Evolutionary conservation across 2,113 vertebrate species (phyloP).

Genomic region (Romanogobio albipinnatus): DNA sequence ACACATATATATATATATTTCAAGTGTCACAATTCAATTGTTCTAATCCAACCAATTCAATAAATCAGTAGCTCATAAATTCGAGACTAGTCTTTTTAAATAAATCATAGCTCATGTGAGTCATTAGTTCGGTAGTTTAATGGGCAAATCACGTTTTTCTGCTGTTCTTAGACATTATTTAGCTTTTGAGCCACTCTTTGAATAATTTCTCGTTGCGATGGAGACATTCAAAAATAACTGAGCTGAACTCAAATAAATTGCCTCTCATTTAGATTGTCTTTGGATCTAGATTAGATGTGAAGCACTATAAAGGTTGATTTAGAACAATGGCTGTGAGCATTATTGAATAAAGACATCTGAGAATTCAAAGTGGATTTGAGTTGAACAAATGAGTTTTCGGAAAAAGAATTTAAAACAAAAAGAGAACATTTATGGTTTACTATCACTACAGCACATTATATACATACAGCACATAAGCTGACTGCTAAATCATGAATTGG

Average conservation of each 20-base stretch:
- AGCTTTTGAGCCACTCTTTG: neutral
- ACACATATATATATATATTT: too few relatives aligned
- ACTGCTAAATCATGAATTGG: neutral
- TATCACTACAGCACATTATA: neutral
- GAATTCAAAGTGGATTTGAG: conserved; percentile 16
- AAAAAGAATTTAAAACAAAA: conserved; percentile 4
- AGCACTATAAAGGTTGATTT: neutral
- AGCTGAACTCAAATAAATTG: neutral
- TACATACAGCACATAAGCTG: neutral
- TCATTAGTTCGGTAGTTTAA: neutral
- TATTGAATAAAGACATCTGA: conserved; percentile 3
- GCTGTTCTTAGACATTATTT: neutral
- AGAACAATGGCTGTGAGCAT: conserved; percentile 18
- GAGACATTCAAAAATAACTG: neutral
- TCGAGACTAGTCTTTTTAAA: neutral
- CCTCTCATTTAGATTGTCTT: conserved; percentile 16
- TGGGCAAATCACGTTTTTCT: neutral
- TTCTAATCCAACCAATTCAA: neutral
- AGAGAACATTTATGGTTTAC: neutral
- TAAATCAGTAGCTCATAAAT: neutral
- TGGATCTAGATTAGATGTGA: conserved; percentile 16
- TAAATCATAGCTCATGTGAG: neutral
- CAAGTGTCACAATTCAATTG: too few relatives aligned
- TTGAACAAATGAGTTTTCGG: conserved; percentile 30
- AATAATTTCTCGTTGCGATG: neutral